Base-by-base conservation (phyloP, 2,888 invertebrate species). In the Orthosia incerta region DNA sequence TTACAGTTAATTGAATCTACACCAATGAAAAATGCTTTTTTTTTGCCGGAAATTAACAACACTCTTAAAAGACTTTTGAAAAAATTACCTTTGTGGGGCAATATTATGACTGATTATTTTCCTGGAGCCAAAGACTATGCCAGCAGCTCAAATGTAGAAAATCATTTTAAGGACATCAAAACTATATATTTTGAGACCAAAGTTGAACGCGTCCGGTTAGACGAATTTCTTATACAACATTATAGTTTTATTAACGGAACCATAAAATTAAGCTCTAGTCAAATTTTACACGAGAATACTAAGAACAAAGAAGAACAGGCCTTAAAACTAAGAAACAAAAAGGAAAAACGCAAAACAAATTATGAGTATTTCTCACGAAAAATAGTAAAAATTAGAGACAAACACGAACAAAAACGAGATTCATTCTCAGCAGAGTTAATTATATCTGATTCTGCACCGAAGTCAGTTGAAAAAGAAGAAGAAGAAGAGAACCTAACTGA, bases 121-220 rank as follows among this genome's bases (percentile, higher is more conserved):
- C 9, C 5, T 51, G 51, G 11, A 7, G 56, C 56, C 56, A 56
- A 56, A 56, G 16, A 56, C 16, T 15, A 56, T 56, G 56, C 56
- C 16, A 56, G 56, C 16, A 56, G 56, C 16, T 56, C 56, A 51
- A 51, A 51, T 51, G n/a, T 51, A 7, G 56, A 56, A 60, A 60
- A 59, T 59, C 57, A 59, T 59, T 59, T 59, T 59, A 59, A 59
- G n/a, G 57, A 59, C n/a, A 31, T 59, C 13, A 59, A 59, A 59
- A 59, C 18, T 12, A 59, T 59, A 59, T 59, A 59, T 59, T 59
- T 59, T 59, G n/a, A 59, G 18, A 59, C 57, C 18, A 59, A 59
- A 59, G 57, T n/a, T n/a, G 57, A 59, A 59, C 57, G 57, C n/a
- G n/a, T 59, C 18, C 57, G 57, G 18, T 39, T 59, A 59, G 57